Conservation (phyloP, 2,888 invertebrate genomes). For the Limnephilus marmoratus region DNA sequence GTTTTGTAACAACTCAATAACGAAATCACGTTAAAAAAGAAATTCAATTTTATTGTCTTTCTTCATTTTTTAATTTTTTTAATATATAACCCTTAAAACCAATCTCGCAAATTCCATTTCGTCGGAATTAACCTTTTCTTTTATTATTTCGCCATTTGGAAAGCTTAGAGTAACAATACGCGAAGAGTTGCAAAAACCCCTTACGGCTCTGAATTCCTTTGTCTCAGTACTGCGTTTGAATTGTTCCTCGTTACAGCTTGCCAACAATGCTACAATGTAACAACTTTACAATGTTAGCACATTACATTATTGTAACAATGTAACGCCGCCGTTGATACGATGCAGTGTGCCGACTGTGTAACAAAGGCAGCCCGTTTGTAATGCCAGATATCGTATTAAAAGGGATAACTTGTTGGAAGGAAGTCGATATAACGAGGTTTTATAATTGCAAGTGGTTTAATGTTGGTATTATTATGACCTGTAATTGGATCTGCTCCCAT, state of each 20-base stretch:
- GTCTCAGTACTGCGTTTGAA: neutral
- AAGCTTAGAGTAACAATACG: neutral
- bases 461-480: neutral
- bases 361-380: neutral
- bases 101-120: neutral
- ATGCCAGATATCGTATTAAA: neutral
- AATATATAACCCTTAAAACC: neutral
- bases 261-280: neutral
- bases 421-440: neutral
- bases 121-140: neutral
- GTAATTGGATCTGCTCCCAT: too few relatives aligned
- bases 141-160: neutral
- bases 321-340: neutral
- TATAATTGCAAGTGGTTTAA: neutral
- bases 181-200: neutral
- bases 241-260: neutral
- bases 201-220: neutral
- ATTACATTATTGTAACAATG: neutral
- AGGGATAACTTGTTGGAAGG: neutral
- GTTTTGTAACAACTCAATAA: too few relatives aligned
- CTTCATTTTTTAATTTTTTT: too few relatives aligned
- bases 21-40: too few relatives aligned
- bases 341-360: neutral
- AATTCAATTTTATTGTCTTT: too few relatives aligned
- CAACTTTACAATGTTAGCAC: neutral